phyloP scores from a whole-genome alignment of 2,888 invertebrate genomes.

The Sympetrum striolatum region DNA sequence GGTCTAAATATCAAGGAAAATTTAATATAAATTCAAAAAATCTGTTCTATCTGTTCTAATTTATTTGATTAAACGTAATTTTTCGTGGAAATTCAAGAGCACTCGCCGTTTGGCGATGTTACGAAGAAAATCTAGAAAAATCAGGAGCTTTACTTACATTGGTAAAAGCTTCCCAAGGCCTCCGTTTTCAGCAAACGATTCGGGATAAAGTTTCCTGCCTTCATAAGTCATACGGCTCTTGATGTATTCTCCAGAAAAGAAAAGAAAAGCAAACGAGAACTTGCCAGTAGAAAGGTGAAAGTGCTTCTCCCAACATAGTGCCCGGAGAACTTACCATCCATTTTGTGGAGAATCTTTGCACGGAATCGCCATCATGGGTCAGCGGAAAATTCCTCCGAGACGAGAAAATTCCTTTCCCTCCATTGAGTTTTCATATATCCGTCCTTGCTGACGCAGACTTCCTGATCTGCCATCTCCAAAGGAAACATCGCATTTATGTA shows the following conservation, averaged over 20 bases:
- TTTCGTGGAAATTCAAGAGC: not conserved
- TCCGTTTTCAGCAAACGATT: too few relatives aligned
- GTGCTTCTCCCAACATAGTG: not conserved
- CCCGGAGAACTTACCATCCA: not conserved
- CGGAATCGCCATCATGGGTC: not conserved
- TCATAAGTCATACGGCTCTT: not conserved
- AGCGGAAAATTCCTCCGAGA: not conserved
- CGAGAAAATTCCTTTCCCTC: not conserved
- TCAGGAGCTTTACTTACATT: too few relatives aligned
- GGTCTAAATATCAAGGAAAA: not conserved
- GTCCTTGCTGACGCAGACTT: not conserved
- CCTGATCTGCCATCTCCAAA: not conserved
- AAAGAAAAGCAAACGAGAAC: not conserved
- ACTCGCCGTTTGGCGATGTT: too few relatives aligned
- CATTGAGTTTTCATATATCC: not conserved
- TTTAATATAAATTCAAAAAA: not conserved
- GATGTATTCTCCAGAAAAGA: not conserved
- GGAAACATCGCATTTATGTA: not conserved
- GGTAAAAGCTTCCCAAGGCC: too few relatives aligned
- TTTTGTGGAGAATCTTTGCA: not conserved
- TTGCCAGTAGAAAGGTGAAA: not conserved
- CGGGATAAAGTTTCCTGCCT: too few relatives aligned
- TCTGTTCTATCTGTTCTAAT: too few relatives aligned
- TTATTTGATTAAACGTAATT: too few relatives aligned
- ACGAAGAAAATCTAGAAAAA: not conserved